Conservation (phyloP, 2,113 vertebrate genomes). For the Varanus salvator region DNA sequence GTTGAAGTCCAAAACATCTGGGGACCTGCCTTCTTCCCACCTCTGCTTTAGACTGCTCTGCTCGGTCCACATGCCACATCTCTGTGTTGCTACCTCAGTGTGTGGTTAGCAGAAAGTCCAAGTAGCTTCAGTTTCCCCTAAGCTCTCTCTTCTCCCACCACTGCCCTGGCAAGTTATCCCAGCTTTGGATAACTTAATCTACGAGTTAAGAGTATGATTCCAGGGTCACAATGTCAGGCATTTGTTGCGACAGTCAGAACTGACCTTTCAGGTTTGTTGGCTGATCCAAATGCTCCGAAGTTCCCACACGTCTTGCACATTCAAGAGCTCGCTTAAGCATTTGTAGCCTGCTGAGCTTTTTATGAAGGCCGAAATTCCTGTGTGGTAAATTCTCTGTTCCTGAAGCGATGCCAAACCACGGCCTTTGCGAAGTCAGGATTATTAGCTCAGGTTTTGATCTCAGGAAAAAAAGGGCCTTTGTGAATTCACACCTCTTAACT, state of each 20-base stretch:
- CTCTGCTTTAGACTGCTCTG: not conserved
- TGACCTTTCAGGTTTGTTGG: conserved; percentile 16
- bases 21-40: no score
- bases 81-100: not conserved
- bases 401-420: conserved; percentile 9
- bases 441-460: conserved; percentile 17
- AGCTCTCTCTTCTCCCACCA: conserved; percentile 8
- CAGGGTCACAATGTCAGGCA: not conserved
- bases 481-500: not conserved
- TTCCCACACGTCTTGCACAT: not conserved
- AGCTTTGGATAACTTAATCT: not conserved
- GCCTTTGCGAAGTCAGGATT: conserved; percentile 20
- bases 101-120: not conserved
- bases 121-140: conserved; percentile 8
- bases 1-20: no score
- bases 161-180: not conserved
- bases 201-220: not conserved
- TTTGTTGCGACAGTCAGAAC: not conserved
- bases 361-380: not conserved
- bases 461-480: not conserved
- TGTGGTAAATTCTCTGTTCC: conserved; percentile 15
- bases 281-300: not conserved
- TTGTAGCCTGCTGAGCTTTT: conserved; percentile 27
- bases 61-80: no score
- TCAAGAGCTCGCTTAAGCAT: not conserved